Evolutionary conservation across 1,140 invertebrate genomes (phyloP).

Genomic region (Bombus pyrosoma): DNA sequence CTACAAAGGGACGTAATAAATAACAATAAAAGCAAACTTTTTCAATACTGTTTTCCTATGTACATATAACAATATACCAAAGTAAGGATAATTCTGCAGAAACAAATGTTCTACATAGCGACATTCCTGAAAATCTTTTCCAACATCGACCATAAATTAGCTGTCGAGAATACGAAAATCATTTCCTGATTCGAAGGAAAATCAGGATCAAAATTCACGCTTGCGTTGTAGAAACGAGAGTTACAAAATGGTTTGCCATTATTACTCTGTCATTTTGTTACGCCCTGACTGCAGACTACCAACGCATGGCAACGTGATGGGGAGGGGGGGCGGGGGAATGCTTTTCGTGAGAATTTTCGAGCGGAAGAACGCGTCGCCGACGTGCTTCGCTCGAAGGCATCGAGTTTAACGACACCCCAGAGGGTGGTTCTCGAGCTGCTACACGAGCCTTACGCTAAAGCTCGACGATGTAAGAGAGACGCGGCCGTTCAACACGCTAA

Average conservation of each 20-base stretch:
- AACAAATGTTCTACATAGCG: not conserved
- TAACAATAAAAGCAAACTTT: not conserved
- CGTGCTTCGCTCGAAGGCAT: constrained; percentile 33
- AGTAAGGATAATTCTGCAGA: not conserved
- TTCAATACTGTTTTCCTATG: not conserved
- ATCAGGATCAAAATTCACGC: not conserved
- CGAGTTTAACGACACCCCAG: constrained; percentile 52
- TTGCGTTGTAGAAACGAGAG: not conserved
- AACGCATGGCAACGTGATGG: not conserved
- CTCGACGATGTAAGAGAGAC: not conserved
- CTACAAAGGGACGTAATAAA: not conserved
- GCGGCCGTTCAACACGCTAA: not conserved
- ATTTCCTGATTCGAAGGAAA: not conserved
- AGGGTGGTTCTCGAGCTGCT: constrained; percentile 35
- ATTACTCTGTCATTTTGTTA: constrained; percentile 20
- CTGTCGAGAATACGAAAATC: too few species aligned
- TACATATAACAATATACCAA: too few species aligned
- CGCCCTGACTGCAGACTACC: not conserved
- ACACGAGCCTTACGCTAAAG: constrained; percentile 2
- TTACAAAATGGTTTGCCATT: constrained; percentile 23
- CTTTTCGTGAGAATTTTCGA: constrained; percentile 40
- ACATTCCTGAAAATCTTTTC: not conserved
- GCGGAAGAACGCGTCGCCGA: constrained; percentile 28
- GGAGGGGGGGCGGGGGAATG: not conserved
- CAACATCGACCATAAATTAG: too few species aligned